phyloP scores from a whole-genome alignment of 2,113 vertebrate species.

The Caranx ignobilis region DNA sequence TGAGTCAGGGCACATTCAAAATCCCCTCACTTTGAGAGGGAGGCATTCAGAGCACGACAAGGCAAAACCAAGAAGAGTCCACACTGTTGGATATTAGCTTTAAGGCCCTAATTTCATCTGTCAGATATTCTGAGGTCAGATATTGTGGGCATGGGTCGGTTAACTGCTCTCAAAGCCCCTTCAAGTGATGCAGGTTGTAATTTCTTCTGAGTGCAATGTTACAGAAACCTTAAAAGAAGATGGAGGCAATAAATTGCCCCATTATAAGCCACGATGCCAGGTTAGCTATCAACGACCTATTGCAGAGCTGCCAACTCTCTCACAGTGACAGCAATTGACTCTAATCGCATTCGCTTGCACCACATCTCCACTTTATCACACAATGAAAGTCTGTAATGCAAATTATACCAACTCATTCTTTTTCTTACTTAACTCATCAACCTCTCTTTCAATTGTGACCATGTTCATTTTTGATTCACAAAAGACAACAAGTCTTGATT shows the following conservation, averaged over 20 bases:
- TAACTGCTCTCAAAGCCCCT: constrained; percentile 41
- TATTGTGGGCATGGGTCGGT: constrained; percentile 30
- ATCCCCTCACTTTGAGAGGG: constrained; percentile 1
- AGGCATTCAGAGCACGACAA: background rate
- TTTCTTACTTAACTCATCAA: background rate
- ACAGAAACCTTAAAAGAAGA: constrained; percentile 56
- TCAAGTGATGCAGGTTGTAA: constrained; percentile 53
- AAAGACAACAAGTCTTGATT: background rate
- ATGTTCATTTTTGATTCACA: background rate
- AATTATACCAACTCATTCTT: background rate
- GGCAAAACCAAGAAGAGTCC: constrained; percentile 28
- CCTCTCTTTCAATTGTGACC: constrained; percentile 1
- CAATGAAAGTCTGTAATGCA: background rate
- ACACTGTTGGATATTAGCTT: constrained; percentile 33
- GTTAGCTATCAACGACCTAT: constrained; percentile 48
- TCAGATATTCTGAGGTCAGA: constrained; percentile 42
- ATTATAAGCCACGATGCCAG: constrained; percentile 41
- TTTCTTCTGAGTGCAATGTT: constrained; percentile 50
- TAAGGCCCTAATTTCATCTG: constrained; percentile 31
- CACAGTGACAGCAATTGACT: constrained; percentile 21
- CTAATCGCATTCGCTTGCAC: constrained; percentile 24
- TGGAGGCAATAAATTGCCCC: constrained; percentile 50
- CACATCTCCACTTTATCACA: background rate
- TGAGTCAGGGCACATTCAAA: constrained; percentile 30
- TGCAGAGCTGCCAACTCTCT: constrained; percentile 39